Evolutionary conservation across 64 coral and sea anemone species (phyloP).

Genomic region (Porites lutea): DNA sequence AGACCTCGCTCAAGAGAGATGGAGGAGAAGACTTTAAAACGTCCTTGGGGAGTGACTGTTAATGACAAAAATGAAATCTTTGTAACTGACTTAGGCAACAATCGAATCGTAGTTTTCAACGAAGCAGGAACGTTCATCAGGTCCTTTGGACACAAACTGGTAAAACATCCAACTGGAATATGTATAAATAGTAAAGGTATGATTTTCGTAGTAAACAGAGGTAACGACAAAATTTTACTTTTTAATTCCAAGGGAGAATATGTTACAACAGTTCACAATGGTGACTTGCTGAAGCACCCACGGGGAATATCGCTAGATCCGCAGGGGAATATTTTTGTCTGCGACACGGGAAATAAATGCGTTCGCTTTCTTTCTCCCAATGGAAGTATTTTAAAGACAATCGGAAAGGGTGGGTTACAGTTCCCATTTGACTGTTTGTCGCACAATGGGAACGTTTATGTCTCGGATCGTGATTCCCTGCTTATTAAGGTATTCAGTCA

Average conservation of each 20-base stretch:
- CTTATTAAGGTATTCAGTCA: neutral
- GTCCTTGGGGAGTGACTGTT: neutral
- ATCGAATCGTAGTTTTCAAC: conserved; percentile 8
- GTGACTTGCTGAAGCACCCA: neutral
- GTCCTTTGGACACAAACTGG: neutral
- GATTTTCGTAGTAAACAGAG: conserved; percentile 31
- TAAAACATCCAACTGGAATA: neutral
- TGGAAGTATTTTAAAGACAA: neutral
- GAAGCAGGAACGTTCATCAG: neutral
- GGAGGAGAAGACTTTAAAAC: neutral
- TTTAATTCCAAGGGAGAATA: neutral
- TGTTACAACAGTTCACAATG: neutral
- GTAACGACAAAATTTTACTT: conserved; percentile 2
- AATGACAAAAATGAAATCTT: conserved; percentile 10
- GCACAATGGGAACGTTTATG: conserved; percentile 5
- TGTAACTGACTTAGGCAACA: neutral
- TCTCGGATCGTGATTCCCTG: neutral
- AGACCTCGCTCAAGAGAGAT: neutral
- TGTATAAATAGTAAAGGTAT: neutral
- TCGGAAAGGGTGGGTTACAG: neutral
- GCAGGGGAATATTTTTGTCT: conserved; percentile 14
- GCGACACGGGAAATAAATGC: conserved; percentile 20
- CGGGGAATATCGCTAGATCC: conserved; percentile 33
- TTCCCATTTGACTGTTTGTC: conserved; percentile 8
- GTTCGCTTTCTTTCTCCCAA: neutral